Base-by-base conservation (phyloP, 2,888 invertebrate genomes). In the Sinodicranocentrus sp. region DNA sequence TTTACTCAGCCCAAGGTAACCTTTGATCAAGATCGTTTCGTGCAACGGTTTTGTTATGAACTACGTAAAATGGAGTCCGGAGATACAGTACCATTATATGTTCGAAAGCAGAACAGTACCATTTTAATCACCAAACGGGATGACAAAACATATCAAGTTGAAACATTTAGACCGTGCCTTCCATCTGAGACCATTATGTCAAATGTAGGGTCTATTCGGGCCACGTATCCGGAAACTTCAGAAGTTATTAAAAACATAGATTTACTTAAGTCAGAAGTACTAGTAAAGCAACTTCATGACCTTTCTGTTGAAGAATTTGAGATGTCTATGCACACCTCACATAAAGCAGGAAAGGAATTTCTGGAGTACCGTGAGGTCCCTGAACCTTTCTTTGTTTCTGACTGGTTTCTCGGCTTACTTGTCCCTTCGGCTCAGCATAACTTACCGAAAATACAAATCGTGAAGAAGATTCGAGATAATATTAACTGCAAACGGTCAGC, bases 401-500 rank as follows among this genome's bases (percentile, higher is more conserved):
- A 82, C 48, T 75, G 57, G 67, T 1, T 82, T 15, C 44, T 67
- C 17, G 75, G 28, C 0, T 21, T 82, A 0, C 48, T 82, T 8
- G 67, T 48, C 3, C 82, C 82, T 13, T n/a, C 19, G n/a, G 17
- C 39, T 15, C 6, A 23, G 1, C 19, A 23, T 21, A 17, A 25
- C 1, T 48, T 15, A 10, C 10, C 8, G 25, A 52, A 17, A 25
- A 21, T 82, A 8, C 25, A 72, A 65, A 57, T 82, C 3, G 43
- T 17, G 0, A 82, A 82, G 52, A 82, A 73, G n/a, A 75, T 82
- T 17, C 28, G 82, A 8, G 82, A 82, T 25, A 59, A 82, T 6
- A 33, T 82, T 0, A 48, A 25, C 13, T 70, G 71, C 48, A 63
- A 21, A 10, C 5, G 65, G 13, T 59, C 57, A 0, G 73, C 73